Percentiles rank a stretch among this genome's conserved stretches.
These are phyloP conservation scores for Penaeus japonicus DNA, from an alignment of 1,140 invertebrate species.

Conservation along the genomic window DNA sequence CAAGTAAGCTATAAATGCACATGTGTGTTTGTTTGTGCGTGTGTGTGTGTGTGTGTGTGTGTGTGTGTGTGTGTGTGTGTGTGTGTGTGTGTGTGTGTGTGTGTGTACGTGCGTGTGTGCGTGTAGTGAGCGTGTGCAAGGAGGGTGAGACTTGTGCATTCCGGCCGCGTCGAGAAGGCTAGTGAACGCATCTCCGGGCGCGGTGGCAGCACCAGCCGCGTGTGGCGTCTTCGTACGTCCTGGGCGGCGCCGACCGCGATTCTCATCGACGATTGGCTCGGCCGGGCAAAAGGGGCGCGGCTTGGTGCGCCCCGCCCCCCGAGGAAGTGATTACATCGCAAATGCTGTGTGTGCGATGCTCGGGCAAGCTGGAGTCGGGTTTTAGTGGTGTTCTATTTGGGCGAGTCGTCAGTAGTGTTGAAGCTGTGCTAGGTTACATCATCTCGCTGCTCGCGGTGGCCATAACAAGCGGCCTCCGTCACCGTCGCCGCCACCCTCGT, in stretches of 20 bases:
- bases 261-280: slow-evolving; percentile 49
- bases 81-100: slow-evolving; percentile 7
- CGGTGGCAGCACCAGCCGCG: slow-evolving; percentile 53
- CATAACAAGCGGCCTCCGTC: slow-evolving; percentile 2
- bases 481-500: background rate
- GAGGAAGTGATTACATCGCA: slow-evolving; percentile 54
- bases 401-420: slow-evolving; percentile 51
- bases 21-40: slow-evolving; percentile 24
- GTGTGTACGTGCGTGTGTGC: background rate
- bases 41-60: slow-evolving; percentile 9
- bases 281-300: background rate
- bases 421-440: slow-evolving; percentile 39
- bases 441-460: slow-evolving; percentile 33
- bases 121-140: slow-evolving; percentile 2
- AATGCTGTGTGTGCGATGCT: slow-evolving; percentile 52
- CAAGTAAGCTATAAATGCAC: slow-evolving; percentile 37
- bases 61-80: slow-evolving; percentile 7
- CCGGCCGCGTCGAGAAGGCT: background rate
- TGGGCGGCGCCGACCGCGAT: background rate
- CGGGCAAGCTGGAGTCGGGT: slow-evolving; percentile 51
- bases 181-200: slow-evolving; percentile 6
- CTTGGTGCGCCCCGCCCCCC: slow-evolving; percentile 22
- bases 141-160: slow-evolving; percentile 20
- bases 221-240: slow-evolving; percentile 41
- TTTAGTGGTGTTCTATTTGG: slow-evolving; percentile 55